These are phyloP conservation scores for Apostichopus japonicus DNA, from an alignment of 35 echinoderm and acorn worm species.

Conservation along the genomic window DNA sequence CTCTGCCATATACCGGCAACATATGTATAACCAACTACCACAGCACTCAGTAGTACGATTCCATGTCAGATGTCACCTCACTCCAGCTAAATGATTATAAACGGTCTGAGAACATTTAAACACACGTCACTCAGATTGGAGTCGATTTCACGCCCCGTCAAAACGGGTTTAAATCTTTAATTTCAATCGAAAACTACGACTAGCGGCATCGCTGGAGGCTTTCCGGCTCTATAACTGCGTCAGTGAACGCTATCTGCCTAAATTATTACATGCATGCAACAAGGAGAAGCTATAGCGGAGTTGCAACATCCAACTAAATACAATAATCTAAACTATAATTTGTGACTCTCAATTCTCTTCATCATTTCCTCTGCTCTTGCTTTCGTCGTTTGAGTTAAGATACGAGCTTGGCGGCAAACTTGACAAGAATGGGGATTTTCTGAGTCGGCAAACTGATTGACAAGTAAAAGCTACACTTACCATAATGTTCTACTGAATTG, in stretches of 20 bases:
- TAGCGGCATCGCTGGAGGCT: background rate
- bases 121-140: slow-evolving; percentile 6
- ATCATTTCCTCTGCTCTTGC: no score
- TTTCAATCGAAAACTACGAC: slow-evolving; percentile 2
- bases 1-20: background rate
- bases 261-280: background rate
- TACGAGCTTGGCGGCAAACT: no score
- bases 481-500: no score
- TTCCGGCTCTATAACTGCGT: background rate
- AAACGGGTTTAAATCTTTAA: slow-evolving; percentile 6
- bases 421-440: no score
- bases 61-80: background rate
- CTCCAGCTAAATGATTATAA: slow-evolving; percentile 3
- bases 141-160: slow-evolving; percentile 2
- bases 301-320: no score
- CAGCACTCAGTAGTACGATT: background rate
- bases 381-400: no score
- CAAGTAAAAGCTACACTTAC: no score
- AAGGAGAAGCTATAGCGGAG: background rate
- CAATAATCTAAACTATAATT: no score
- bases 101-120: slow-evolving; percentile 13
- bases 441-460: no score
- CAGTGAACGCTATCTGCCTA: background rate
- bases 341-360: no score
- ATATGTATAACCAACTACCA: background rate